phyloP scores from a whole-genome alignment of 2,113 vertebrate species.

The Pelecanoides urinatrix region DNA sequence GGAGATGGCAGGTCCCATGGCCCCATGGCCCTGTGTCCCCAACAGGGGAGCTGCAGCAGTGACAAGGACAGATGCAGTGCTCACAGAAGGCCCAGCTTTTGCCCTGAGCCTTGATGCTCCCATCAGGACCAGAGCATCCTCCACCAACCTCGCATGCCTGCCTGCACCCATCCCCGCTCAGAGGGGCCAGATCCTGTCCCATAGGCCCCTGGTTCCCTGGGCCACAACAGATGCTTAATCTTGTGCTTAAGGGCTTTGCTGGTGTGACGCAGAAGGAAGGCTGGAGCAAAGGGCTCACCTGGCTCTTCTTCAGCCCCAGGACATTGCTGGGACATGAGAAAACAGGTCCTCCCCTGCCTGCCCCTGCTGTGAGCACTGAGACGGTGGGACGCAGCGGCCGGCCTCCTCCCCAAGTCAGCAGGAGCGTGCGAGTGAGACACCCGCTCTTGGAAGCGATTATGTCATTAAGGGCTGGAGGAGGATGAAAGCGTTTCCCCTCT shows the following conservation, averaged over 20 bases:
- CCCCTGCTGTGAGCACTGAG: accelerated
- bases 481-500: not conserved
- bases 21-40: not conserved
- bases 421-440: not conserved
- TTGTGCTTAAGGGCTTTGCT: not conserved
- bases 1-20: not conserved
- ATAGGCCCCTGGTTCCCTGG: accelerated
- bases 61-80: not conserved
- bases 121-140: not conserved
- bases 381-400: accelerated
- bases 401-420: not conserved
- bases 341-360: not conserved
- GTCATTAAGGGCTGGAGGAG: slow-evolving; percentile 12
- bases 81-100: not conserved
- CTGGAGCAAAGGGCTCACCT: not conserved
- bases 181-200: not conserved
- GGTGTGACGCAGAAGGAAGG: not conserved
- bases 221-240: not conserved
- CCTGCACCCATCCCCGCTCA: not conserved
- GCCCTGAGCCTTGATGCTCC: not conserved
- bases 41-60: accelerated
- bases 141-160: accelerated
- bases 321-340: not conserved
- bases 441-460: not conserved
- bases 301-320: not conserved